A percentile compares a stretch with the other conserved stretches of the same genome.
These are phyloP conservation scores for Paratrypauchen microcephalus DNA, from an alignment of 2,797 vertebrate species.

Conservation along the genomic window DNA sequence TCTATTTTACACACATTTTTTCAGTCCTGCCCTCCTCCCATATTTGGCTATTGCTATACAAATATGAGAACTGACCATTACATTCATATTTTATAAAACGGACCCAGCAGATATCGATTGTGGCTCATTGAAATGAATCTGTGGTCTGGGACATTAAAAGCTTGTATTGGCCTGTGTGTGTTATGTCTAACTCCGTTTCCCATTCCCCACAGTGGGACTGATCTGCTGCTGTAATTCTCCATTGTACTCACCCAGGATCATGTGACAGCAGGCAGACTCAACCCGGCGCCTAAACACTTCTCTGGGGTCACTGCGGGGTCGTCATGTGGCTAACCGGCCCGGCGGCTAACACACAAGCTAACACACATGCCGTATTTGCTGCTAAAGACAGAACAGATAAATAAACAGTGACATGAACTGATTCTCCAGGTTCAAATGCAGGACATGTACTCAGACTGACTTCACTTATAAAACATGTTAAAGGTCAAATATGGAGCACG, in stretches of 20 bases:
- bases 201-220: conserved; percentile 12
- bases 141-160: conserved; percentile 30
- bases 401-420: conserved; percentile 6
- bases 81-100: conserved; percentile 15
- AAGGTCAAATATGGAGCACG: neutral
- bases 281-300: conserved; percentile 78
- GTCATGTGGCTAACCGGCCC: conserved; percentile 75
- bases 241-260: conserved; percentile 78
- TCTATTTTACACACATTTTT: too few relatives aligned
- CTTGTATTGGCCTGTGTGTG: conserved; percentile 22
- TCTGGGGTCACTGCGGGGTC: conserved; percentile 73
- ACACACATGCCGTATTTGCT: conserved; percentile 21
- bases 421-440: conserved; percentile 23
- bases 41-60: neutral
- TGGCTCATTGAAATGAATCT: conserved; percentile 12
- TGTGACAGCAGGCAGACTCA: conserved; percentile 82
- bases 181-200: conserved; percentile 7
- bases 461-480: neutral
- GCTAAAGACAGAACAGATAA: conserved; percentile 14
- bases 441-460: conserved; percentile 7
- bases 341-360: conserved; percentile 58
- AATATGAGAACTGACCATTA: neutral
- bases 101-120: conserved; percentile 23
- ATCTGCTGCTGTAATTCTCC: conserved; percentile 71
- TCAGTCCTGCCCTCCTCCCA: too few relatives aligned